Conservation (phyloP, 2,888 invertebrate species). For the Hypselothyrea guttata region DNA sequence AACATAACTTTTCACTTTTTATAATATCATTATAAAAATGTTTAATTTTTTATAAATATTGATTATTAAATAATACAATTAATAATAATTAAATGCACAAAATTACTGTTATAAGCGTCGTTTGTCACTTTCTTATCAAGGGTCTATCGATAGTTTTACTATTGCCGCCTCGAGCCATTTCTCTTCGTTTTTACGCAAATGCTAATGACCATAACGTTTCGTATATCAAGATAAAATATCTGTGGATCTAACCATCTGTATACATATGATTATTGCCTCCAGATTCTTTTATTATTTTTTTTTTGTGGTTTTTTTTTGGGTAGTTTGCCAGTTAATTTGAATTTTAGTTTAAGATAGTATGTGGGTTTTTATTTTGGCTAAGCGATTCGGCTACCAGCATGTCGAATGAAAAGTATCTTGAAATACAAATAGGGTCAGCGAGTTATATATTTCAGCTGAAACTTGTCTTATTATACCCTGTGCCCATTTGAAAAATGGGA, state of each 20-base stretch:
- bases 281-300: conserved; percentile 8
- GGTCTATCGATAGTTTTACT: too few species aligned
- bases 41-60: too few species aligned
- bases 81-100: too few species aligned
- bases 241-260: too few species aligned
- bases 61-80: too few species aligned
- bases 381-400: conserved; percentile 20
- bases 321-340: conserved; percentile 34
- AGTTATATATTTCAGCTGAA: conserved; percentile 25
- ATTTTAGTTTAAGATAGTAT: conserved; percentile 13
- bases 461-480: conserved; percentile 18
- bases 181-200: conserved; percentile 9
- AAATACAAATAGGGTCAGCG: conserved; percentile 48
- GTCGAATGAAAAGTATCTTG: conserved; percentile 50
- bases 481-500: too few species aligned
- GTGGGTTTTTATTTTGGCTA: conserved; percentile 38
- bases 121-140: too few species aligned
- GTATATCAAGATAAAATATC: conserved; percentile 50
- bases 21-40: too few species aligned
- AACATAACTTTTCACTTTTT: too few species aligned
- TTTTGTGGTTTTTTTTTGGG: conserved; percentile 7
- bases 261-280: conserved; percentile 5
- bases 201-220: conserved; percentile 47
- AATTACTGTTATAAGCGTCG: neutral
- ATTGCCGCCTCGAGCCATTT: conserved; percentile 1